These are phyloP conservation scores for Arizona elegans DNA, from an alignment of 2,113 vertebrate species.

Conservation along the genomic window DNA sequence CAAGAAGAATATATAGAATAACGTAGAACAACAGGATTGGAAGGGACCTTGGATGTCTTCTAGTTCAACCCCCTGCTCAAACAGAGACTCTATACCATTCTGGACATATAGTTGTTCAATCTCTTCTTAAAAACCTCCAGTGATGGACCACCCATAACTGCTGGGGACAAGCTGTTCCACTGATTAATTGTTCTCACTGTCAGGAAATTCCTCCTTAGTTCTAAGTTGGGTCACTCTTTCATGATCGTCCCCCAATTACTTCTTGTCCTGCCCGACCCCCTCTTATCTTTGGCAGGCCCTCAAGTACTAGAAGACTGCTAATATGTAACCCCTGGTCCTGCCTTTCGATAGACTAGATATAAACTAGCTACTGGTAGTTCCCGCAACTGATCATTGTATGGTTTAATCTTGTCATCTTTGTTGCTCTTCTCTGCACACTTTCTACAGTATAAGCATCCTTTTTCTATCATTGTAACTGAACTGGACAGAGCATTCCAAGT, in stretches of 20 bases:
- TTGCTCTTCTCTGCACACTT: too few species aligned
- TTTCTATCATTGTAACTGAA: too few species aligned
- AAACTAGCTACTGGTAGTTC: too few species aligned
- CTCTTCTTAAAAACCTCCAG: background rate
- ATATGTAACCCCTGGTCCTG: too few species aligned
- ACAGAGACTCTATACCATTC: background rate
- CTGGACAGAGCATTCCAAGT: too few species aligned
- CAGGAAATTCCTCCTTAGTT: background rate
- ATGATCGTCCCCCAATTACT: background rate
- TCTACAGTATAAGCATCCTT: too few species aligned
- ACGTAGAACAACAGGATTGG: background rate
- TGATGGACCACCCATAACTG: background rate
- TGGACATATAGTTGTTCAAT: background rate
- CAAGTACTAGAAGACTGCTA: too few species aligned
- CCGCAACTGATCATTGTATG: too few species aligned
- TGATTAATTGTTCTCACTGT: too few species aligned
- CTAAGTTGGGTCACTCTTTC: background rate
- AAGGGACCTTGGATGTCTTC: background rate
- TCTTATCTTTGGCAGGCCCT: background rate
- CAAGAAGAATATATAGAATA: background rate
- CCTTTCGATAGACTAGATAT: too few species aligned
- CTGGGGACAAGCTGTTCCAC: too few species aligned
- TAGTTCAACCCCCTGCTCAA: background rate
- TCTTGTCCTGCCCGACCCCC: background rate
- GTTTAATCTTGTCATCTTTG: too few species aligned